Percentiles rank a stretch among this genome's conserved stretches.
phyloP scores from a whole-genome alignment of 2,797 vertebrate species.

The Rhinoraja longicauda region DNA sequence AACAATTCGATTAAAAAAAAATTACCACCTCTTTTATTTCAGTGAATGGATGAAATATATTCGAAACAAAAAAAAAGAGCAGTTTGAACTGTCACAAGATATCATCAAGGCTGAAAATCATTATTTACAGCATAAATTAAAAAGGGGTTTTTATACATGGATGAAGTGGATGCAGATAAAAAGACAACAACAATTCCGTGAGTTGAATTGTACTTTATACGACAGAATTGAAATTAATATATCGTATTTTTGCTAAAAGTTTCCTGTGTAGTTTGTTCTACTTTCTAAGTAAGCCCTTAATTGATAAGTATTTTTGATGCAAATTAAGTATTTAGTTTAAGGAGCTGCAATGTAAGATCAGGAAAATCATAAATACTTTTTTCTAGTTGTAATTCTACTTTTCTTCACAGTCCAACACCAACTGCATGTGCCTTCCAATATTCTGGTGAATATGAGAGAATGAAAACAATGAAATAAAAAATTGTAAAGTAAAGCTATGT shows the following conservation, averaged over 20 bases:
- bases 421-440: background rate
- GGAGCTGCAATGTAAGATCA: background rate
- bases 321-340: background rate
- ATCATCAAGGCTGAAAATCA: constrained; percentile 48
- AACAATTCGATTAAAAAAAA: constrained; percentile 1
- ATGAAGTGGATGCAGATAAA: constrained; percentile 47
- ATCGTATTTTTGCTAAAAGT: background rate
- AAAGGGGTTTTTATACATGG: constrained; percentile 50
- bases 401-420: background rate
- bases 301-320: background rate
- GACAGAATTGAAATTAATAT: background rate
- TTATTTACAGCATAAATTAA: constrained; percentile 45
- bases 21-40: constrained; percentile 51
- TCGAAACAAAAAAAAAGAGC: constrained; percentile 45
- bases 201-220: constrained; percentile 41
- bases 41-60: constrained; percentile 59
- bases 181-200: constrained; percentile 51
- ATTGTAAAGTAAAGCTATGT: background rate
- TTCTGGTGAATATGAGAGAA: background rate
- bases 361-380: background rate
- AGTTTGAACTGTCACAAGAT: constrained; percentile 46
- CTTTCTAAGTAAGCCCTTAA: background rate
- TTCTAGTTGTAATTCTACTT: background rate
- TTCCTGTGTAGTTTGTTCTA: background rate
- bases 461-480: background rate